A percentile compares a stretch with the other conserved stretches of the same genome.
Conservation (phyloP, 2,797 vertebrate genomes). For the Eulemur albifrons region DNA sequence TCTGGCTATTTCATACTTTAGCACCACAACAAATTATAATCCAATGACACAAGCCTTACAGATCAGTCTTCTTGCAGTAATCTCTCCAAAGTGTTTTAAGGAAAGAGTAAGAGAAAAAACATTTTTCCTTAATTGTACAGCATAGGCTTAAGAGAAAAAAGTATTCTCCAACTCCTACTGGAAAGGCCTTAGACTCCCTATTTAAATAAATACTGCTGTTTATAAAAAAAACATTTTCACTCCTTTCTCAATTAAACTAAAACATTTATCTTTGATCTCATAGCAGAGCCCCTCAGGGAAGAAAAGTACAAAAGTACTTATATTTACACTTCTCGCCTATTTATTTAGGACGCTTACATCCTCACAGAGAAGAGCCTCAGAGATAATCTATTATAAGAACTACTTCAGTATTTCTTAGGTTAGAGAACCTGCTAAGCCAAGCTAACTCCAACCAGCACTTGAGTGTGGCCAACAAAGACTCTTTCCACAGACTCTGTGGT, state of each 20-base stretch:
- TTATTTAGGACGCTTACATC: not conserved
- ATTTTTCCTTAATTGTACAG: not conserved
- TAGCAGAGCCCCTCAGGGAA: not conserved
- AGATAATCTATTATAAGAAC: not conserved
- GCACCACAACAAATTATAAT: not conserved
- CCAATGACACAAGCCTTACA: not conserved
- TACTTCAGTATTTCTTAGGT: not conserved
- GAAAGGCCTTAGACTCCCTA: not conserved
- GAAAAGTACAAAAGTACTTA: not conserved
- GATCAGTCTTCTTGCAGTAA: not conserved
- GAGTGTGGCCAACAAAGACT: not conserved
- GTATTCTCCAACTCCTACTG: not conserved
- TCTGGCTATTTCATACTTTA: not conserved
- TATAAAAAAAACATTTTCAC: not conserved
- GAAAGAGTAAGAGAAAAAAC: not conserved
- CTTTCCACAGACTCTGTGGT: not conserved
- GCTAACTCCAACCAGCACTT: not conserved
- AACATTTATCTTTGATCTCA: not conserved
- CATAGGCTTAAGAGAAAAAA: not conserved
- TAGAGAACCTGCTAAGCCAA: not conserved
- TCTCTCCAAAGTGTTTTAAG: not conserved
- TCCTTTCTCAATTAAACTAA: slow-evolving; percentile 14
- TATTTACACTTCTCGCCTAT: not conserved
- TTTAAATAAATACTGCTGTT: not conserved
- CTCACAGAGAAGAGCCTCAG: not conserved